Evolutionary conservation across 2,797 vertebrate species (phyloP).

Genomic region (Phataginus tricuspis): DNA sequence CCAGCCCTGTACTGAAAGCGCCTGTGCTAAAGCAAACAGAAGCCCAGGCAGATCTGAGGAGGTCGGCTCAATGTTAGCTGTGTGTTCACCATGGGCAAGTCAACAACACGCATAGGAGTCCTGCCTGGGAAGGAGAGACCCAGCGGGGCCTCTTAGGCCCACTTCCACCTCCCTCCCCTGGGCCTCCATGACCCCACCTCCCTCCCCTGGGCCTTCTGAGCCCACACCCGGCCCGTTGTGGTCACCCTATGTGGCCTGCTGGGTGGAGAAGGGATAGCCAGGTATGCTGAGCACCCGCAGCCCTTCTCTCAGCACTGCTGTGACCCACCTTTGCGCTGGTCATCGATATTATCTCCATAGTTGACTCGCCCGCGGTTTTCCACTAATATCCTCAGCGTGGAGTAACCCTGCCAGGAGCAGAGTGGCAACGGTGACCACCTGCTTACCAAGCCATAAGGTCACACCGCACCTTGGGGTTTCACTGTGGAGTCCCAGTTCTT

Average conservation of each 20-base stretch:
- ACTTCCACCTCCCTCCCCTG: background rate
- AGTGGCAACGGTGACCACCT: background rate
- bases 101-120: background rate
- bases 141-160: background rate
- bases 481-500: background rate
- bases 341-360: constrained; percentile 89
- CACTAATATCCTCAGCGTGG: constrained; percentile 92
- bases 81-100: background rate
- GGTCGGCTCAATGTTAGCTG: background rate
- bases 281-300: background rate
- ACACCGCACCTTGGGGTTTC: background rate
- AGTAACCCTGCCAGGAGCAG: constrained; percentile 86
- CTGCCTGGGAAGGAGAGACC: background rate
- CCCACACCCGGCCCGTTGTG: background rate
- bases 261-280: background rate
- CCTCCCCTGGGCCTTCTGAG: no score
- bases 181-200: background rate
- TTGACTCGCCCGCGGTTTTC: constrained; percentile 96
- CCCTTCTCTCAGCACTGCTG: background rate
- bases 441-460: background rate
- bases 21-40: background rate
- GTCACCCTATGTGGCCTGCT: background rate
- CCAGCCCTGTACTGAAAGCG: background rate
- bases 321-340: constrained; percentile 94
- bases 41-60: background rate